Conservation (phyloP, 2,888 invertebrate genomes). For the Clistopyga incitator region DNA sequence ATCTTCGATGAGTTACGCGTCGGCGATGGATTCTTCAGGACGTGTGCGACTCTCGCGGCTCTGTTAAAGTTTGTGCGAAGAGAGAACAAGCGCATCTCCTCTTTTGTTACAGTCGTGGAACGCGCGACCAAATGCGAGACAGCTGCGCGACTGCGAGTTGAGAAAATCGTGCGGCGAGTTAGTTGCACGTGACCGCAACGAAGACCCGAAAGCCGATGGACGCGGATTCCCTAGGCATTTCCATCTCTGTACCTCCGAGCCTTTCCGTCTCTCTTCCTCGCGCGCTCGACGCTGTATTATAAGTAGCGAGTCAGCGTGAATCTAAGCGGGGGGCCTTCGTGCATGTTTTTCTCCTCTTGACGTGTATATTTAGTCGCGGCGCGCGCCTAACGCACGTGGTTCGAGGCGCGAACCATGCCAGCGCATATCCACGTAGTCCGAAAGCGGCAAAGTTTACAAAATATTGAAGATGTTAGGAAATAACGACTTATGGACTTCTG, state of each 20-base stretch:
- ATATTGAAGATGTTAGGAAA: constrained; percentile 3
- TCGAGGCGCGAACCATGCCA: constrained; percentile 16
- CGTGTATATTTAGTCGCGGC: constrained; percentile 65
- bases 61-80: background rate
- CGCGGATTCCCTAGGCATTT: constrained; percentile 53
- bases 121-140: background rate
- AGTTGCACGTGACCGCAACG: constrained; percentile 32
- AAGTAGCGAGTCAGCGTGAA: constrained; percentile 46
- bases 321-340: constrained; percentile 64
- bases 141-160: constrained; percentile 10
- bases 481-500: background rate
- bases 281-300: constrained; percentile 17
- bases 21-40: constrained; percentile 14
- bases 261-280: constrained; percentile 8
- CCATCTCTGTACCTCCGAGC: constrained; percentile 25
- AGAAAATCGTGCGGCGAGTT: background rate
- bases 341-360: constrained; percentile 62
- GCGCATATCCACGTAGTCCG: background rate
- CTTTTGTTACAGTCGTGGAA: background rate
- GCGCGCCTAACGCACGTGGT: constrained; percentile 59
- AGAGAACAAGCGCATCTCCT: background rate
- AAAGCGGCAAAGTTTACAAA: constrained; percentile 16
- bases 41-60: background rate
- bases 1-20: constrained; percentile 54
- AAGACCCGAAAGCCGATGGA: constrained; percentile 41